phyloP scores from a whole-genome alignment of 2,888 invertebrate genomes.

The Tenthredo amoena region DNA sequence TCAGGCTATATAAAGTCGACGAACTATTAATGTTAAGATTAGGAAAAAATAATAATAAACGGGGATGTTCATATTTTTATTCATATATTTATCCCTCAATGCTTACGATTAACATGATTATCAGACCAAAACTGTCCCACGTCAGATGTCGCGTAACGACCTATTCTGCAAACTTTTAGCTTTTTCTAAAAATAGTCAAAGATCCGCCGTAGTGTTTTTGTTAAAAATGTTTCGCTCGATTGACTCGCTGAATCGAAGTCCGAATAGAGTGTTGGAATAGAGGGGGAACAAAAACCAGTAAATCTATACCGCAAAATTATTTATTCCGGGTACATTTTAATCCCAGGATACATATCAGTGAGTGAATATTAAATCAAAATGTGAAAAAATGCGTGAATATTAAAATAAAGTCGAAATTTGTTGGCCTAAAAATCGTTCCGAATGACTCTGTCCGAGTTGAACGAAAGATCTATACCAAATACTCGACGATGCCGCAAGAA shows the following conservation, averaged over 20 bases:
- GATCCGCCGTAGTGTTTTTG: background rate
- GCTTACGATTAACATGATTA: background rate
- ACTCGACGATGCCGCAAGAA: slow-evolving; percentile 30
- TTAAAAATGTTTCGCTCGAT: slow-evolving; percentile 4
- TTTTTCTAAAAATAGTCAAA: slow-evolving; percentile 5
- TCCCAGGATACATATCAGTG: background rate
- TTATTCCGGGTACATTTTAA: background rate
- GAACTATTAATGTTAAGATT: background rate
- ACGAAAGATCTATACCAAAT: slow-evolving; percentile 45
- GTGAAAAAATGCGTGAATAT: background rate
- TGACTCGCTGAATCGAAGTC: slow-evolving; percentile 2
- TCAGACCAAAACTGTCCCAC: background rate
- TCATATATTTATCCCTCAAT: background rate
- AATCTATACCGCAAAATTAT: background rate
- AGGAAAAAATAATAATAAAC: background rate
- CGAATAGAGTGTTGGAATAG: background rate
- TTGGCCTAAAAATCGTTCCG: background rate
- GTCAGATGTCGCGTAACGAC: slow-evolving; percentile 6
- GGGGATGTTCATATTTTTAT: background rate
- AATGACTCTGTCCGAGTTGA: background rate
- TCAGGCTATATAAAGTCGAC: background rate
- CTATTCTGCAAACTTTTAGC: background rate
- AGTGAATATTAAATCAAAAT: background rate
- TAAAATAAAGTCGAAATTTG: background rate
- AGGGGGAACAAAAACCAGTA: background rate